Evolutionary conservation across 2,888 invertebrate genomes (phyloP).

Genomic region (Zygothrica quintamaculata): DNA sequence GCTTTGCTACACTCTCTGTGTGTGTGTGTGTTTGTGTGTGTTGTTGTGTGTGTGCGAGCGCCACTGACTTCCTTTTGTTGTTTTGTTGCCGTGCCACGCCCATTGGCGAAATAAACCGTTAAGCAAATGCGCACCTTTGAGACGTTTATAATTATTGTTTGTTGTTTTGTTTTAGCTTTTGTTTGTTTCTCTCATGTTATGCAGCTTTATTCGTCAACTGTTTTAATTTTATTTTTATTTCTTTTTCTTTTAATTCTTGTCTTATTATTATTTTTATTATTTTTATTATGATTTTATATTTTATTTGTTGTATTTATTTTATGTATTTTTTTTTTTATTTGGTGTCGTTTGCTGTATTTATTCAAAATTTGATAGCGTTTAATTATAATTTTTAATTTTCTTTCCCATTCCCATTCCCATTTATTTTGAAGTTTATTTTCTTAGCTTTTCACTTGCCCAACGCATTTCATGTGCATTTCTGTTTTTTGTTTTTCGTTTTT

Average conservation of each 20-base stretch:
- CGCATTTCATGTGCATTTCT: constrained; percentile 39
- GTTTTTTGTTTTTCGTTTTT: too few relatives aligned
- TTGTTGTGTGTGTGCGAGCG: too few relatives aligned
- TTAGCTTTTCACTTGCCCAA: constrained; percentile 36
- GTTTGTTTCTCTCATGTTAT: constrained; percentile 19
- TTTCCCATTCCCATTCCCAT: constrained; percentile 20
- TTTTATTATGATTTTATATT: constrained; percentile 4
- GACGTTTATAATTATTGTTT: constrained; percentile 59
- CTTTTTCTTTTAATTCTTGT: constrained; percentile 23
- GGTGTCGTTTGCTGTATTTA: constrained; percentile 52
- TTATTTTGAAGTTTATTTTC: constrained; percentile 37
- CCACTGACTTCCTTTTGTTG: too few relatives aligned
- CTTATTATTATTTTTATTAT: neutral
- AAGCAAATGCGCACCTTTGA: constrained; percentile 35
- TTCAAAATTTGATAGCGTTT: constrained; percentile 68
- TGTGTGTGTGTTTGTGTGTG: too few relatives aligned
- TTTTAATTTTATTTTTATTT: constrained; percentile 50
- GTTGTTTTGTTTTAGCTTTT: constrained; percentile 40
- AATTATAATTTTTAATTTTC: constrained; percentile 62
- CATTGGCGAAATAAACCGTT: constrained; percentile 19
- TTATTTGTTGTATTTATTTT: too few relatives aligned
- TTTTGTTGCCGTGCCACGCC: constrained; percentile 13
- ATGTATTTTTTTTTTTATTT: too few relatives aligned
- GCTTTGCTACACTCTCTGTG: too few relatives aligned
- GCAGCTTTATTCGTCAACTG: constrained; percentile 25